These are phyloP conservation scores for Thera obeliscata DNA, from an alignment of 2,888 invertebrate genomes.

Conservation along the genomic window DNA sequence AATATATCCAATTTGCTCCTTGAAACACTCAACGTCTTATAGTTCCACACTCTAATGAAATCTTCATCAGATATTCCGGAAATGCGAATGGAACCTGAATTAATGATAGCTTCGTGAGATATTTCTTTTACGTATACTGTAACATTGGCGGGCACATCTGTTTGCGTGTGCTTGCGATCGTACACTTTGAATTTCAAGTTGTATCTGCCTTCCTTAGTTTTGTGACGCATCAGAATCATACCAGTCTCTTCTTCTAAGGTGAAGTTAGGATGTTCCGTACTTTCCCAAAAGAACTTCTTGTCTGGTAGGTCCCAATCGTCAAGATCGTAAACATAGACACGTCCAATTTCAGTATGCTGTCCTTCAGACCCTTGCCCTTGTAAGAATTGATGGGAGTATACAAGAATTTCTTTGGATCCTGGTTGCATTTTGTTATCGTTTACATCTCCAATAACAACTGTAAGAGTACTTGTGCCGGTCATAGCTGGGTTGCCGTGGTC, in stretches of 20 bases:
- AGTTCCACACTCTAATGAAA: constrained; percentile 97
- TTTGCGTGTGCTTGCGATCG: constrained; percentile 97
- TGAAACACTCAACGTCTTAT: constrained; percentile 92
- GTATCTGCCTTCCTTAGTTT: constrained; percentile 94
- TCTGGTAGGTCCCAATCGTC: constrained; percentile 99
- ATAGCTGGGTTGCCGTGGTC: constrained; percentile 98
- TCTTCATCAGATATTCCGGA: constrained; percentile 98
- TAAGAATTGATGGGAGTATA: constrained; percentile 97
- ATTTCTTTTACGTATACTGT: constrained; percentile 97
- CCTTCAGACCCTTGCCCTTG: constrained; percentile 90
- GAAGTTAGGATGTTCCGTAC: constrained; percentile 93
- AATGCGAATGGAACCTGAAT: constrained; percentile 97
- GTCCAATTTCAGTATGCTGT: constrained; percentile 93
- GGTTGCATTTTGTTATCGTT: constrained; percentile 99
- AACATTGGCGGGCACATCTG: constrained; percentile 98
- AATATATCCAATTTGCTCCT: constrained; percentile 96
- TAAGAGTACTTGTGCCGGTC: constrained; percentile 97
- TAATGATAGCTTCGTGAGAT: constrained; percentile 96
- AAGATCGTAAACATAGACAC: constrained; percentile 98
- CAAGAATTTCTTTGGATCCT: constrained; percentile 98
- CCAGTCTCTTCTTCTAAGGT: constrained; percentile 96
- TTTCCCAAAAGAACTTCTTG: constrained; percentile 98
- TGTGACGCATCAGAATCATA: constrained; percentile 97
- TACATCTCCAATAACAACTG: constrained; percentile 98
- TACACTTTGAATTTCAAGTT: constrained; percentile 94